Evolutionary conservation across 2,113 vertebrate genomes (phyloP).

Genomic region (Psittacula cyanocephala): DNA sequence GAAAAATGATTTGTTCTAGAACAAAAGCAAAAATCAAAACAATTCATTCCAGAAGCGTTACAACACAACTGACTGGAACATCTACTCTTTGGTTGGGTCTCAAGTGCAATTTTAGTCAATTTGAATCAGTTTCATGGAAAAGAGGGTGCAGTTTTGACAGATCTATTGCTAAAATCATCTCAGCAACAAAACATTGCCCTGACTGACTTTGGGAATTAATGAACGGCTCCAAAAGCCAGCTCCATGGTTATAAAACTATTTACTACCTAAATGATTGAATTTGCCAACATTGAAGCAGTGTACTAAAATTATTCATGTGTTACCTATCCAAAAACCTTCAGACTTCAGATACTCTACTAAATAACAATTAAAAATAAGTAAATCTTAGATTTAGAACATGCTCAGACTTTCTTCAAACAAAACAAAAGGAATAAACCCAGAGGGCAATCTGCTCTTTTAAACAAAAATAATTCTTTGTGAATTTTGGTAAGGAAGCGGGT

Average conservation of each 20-base stretch:
- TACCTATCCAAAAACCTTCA: not conserved
- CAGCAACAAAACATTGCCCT: not conserved
- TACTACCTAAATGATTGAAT: not conserved
- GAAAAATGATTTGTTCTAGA: not conserved
- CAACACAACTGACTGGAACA: not conserved
- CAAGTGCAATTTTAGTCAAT: not conserved
- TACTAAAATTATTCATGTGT: not conserved
- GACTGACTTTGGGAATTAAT: not conserved
- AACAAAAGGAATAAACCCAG: not conserved
- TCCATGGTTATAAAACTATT: not conserved
- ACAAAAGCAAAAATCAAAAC: slow-evolving; percentile 37
- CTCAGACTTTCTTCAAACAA: not conserved
- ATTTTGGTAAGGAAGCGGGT: not conserved
- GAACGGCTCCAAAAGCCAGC: not conserved
- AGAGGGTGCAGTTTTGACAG: not conserved
- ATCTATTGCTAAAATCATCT: not conserved
- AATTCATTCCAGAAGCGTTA: slow-evolving; percentile 33
- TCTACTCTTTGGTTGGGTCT: not conserved
- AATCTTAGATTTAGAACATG: not conserved
- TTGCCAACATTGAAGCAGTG: not conserved
- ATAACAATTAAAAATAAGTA: fast-evolving
- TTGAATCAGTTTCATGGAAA: not conserved
- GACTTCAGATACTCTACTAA: not conserved
- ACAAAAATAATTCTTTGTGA: not conserved
- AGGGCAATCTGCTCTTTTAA: not conserved